These are phyloP conservation scores for Hofmannophila pseudospretella DNA, from an alignment of 2,888 invertebrate genomes.

Conservation along the genomic window DNA sequence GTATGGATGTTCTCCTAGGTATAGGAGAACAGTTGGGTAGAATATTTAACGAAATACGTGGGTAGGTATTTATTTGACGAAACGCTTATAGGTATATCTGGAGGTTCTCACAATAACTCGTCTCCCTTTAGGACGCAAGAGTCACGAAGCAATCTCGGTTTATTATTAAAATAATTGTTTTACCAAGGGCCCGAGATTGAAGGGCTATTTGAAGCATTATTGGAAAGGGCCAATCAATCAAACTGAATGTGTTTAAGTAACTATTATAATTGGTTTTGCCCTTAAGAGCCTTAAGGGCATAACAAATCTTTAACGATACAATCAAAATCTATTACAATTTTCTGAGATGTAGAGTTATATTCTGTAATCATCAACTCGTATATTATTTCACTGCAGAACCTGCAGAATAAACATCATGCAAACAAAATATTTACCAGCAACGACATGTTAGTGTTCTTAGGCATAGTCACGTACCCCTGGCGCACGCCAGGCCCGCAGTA, in stretches of 20 bases:
- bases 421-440: slow-evolving; percentile 50
- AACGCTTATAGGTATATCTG: too few relatives aligned
- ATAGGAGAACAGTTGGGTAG: too few relatives aligned
- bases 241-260: neutral
- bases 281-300: neutral
- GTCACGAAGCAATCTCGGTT: slow-evolving; percentile 8
- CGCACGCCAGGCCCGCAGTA: slow-evolving; percentile 78
- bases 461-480: slow-evolving; percentile 70
- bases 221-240: slow-evolving; percentile 5
- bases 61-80: too few relatives aligned
- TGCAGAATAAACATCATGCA: too few relatives aligned
- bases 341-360: too few relatives aligned
- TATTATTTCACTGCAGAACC: too few relatives aligned
- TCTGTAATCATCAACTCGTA: too few relatives aligned
- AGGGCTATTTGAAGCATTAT: slow-evolving; percentile 2
- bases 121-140: neutral
- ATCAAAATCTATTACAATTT: too few relatives aligned
- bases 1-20: too few relatives aligned
- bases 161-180: slow-evolving; percentile 10
- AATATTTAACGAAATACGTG: too few relatives aligned
- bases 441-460: slow-evolving; percentile 72
- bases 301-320: too few relatives aligned
- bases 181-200: slow-evolving; percentile 9
- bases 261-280: slow-evolving; percentile 2
- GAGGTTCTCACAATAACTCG: too few relatives aligned